These are phyloP conservation scores for Lethrus apterus DNA, from an alignment of 1,140 invertebrate species.

Conservation along the genomic window DNA sequence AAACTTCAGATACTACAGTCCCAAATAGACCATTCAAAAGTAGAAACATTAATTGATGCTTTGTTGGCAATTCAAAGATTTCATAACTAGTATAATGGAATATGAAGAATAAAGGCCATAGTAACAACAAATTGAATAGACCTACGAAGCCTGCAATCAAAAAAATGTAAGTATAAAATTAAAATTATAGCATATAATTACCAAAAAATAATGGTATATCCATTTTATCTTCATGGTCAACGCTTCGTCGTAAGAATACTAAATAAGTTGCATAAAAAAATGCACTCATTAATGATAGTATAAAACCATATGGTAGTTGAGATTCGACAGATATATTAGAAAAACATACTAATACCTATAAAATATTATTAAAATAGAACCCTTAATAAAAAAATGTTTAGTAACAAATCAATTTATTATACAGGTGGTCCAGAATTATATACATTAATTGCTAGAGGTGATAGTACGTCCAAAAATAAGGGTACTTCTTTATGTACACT, in stretches of 20 bases:
- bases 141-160: constrained; percentile 72
- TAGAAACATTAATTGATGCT: constrained; percentile 68
- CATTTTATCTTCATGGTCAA: constrained; percentile 79
- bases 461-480: no score
- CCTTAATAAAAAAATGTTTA: no score
- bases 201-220: constrained; percentile 89
- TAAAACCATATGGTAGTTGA: constrained; percentile 61
- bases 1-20: constrained; percentile 75
- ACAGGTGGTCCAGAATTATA: no score
- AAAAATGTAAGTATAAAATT: background rate
- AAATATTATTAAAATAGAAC: constrained; percentile 23
- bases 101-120: constrained; percentile 84
- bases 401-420: no score
- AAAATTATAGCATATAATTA: constrained; percentile 37
- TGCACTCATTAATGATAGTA: constrained; percentile 70
- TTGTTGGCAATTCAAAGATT: constrained; percentile 72
- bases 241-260: constrained; percentile 71
- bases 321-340: constrained; percentile 56
- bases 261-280: constrained; percentile 79
- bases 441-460: no score
- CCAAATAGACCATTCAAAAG: constrained; percentile 80
- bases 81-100: constrained; percentile 72
- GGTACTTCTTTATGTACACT: no score
- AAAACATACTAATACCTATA: constrained; percentile 60
- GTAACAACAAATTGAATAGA: constrained; percentile 68